phyloP scores from a whole-genome alignment of 2,113 vertebrate species.

The Grantiella picta region DNA sequence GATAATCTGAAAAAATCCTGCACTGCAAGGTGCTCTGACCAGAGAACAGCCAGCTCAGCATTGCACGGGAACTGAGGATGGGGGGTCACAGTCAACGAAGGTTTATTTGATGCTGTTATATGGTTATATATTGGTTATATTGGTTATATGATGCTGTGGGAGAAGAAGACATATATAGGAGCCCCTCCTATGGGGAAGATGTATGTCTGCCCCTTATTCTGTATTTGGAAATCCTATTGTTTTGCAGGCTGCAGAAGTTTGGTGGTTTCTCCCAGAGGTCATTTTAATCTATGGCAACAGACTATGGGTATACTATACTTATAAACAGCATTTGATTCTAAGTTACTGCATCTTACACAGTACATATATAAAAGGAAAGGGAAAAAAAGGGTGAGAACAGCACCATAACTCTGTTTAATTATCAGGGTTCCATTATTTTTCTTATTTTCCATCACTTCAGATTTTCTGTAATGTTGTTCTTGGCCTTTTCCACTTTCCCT shows the following conservation, averaged over 20 bases:
- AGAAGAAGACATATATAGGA: background rate
- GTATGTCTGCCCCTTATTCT: background rate
- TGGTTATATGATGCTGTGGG: no score
- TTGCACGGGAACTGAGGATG: no score
- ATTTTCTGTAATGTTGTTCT: background rate
- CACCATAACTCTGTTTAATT: background rate
- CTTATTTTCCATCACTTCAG: background rate
- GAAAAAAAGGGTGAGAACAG: background rate
- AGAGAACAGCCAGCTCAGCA: background rate
- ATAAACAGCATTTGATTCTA: background rate
- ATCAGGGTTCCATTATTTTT: background rate
- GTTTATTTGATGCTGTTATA: no score
- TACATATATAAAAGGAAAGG: background rate
- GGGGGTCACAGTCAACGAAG: accelerated
- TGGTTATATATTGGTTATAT: no score
- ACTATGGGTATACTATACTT: background rate
- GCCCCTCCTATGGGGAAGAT: background rate
- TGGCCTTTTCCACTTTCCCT: background rate
- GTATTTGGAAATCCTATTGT: background rate
- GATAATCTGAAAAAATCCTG: background rate
- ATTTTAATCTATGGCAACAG: background rate
- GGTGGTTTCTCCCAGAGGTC: background rate
- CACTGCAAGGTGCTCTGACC: background rate
- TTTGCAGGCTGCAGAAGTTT: background rate
- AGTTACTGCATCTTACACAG: background rate